phyloP scores from a whole-genome alignment of 2,797 vertebrate species.

The Bovichtus diacanthus region DNA sequence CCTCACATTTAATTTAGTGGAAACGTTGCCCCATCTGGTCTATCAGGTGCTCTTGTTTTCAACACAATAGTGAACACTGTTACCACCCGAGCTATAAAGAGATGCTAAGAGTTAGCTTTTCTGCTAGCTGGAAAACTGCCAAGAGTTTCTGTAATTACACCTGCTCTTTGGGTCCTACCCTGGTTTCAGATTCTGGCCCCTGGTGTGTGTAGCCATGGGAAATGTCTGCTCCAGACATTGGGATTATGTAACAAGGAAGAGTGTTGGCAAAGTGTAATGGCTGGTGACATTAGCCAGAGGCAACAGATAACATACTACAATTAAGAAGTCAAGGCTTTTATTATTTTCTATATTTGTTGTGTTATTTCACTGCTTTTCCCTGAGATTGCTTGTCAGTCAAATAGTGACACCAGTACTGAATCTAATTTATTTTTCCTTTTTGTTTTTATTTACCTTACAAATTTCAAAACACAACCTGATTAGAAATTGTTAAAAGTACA shows the following conservation, averaged over 20 bases:
- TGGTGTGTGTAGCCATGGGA: slow-evolving; percentile 40
- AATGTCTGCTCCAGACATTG: slow-evolving; percentile 47
- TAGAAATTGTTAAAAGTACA: neutral
- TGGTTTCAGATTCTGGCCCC: slow-evolving; percentile 60
- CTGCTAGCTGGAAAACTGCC: slow-evolving; percentile 52
- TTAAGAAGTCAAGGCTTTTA: slow-evolving; percentile 8
- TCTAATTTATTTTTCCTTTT: neutral
- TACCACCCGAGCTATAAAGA: slow-evolving; percentile 37
- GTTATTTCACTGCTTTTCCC: neutral
- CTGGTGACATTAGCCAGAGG: slow-evolving; percentile 27
- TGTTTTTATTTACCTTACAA: neutral
- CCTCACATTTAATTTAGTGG: slow-evolving; percentile 38
- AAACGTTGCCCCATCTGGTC: slow-evolving; percentile 32
- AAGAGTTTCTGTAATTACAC: slow-evolving; percentile 71
- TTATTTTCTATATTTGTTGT: neutral
- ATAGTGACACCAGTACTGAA: neutral
- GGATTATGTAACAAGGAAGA: slow-evolving; percentile 54
- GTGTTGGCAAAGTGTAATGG: slow-evolving; percentile 45
- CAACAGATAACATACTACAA: neutral
- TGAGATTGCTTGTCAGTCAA: neutral
- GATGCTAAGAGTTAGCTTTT: slow-evolving; percentile 59
- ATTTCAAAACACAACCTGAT: neutral
- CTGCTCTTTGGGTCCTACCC: slow-evolving; percentile 60
- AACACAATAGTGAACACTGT: slow-evolving; percentile 1
- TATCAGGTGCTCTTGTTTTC: slow-evolving; percentile 27